Base-by-base conservation (phyloP, 2,888 invertebrate species). In the Corythucha ciliata region DNA sequence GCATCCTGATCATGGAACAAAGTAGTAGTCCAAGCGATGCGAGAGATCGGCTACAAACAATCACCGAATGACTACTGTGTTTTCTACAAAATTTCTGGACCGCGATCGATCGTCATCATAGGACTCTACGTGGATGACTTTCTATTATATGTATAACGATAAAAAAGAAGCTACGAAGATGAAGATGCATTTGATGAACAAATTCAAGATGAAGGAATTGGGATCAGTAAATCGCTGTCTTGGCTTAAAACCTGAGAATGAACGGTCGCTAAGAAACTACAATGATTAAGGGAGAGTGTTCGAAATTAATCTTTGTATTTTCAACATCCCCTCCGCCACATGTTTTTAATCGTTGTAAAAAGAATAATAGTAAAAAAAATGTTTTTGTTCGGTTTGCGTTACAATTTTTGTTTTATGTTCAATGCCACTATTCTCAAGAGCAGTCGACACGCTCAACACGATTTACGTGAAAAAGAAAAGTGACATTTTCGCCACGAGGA, bases 1-100 rank as follows among this genome's bases (percentile, higher is more conserved):
- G 60, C 65, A 12, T 61, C 65, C 10, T 47, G 66, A 39, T 62
- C 61, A 34, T 68, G 67, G 66, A 64, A 67, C 53, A 52, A 59
- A 22, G 52, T 57, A 16, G 62, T 67, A 49, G 57, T 51, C n/a
- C 36, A 56, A 12, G 63, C 62, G 49, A 40, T 65, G 6, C 42
- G 54, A 3, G 61, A 56, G 26, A 58, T 59, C 32, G 57, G 61
- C 18, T 59, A 66, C 25, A 54, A 59, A 39, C 54, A 58, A 18
- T 63, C 58, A 40, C 33, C 57, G 25, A 60, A 60, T 24, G 65
- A 67, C 48, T 60, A 63, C 10, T 67, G 66, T 53, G 53, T 66
- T 7, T 67, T 59, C 52, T 51, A 55, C 5, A 52, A 52, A n/a
- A 20, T 34, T 33, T 20, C 21, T 46, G 46, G 34, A 22, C 22